Conservation (phyloP, 2,888 invertebrate species). For the Rhagonycha fulva region DNA sequence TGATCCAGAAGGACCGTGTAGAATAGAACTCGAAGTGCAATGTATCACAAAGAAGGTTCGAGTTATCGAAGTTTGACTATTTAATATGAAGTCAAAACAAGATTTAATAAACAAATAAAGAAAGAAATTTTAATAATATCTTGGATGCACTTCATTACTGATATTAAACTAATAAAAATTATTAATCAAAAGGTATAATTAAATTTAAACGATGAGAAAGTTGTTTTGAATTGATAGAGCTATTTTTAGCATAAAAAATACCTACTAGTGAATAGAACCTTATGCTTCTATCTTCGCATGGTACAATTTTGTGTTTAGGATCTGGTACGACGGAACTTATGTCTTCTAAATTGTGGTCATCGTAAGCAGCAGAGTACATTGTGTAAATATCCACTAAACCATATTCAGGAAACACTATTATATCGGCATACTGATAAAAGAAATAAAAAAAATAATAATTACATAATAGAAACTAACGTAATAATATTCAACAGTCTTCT, state of each 20-base stretch:
- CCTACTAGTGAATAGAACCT: constrained; percentile 16
- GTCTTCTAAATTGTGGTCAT: constrained; percentile 3
- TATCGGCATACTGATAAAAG: constrained; percentile 19
- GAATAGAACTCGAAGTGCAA: too few relatives aligned
- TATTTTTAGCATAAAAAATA: background rate
- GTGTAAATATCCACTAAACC: constrained; percentile 17
- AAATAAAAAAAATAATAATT: background rate
- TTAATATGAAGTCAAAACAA: too few relatives aligned
- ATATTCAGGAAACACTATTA: constrained; percentile 29
- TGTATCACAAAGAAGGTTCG: too few relatives aligned
- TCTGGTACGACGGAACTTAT: constrained; percentile 30
- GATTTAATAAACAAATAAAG: too few relatives aligned
- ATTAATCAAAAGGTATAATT: background rate
- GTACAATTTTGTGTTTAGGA: constrained; percentile 15
- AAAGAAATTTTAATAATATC: background rate
- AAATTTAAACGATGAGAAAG: background rate
- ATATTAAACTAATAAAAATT: too few relatives aligned
- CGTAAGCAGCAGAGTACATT: constrained; percentile 7
- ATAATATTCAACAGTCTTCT: background rate
- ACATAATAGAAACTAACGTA: background rate
- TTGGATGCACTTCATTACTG: background rate
- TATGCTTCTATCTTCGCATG: constrained; percentile 22
- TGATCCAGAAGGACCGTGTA: too few relatives aligned
- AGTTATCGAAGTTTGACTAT: too few relatives aligned
- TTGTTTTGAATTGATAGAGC: background rate